phyloP scores from a whole-genome alignment of 2,888 invertebrate species.

The Azorinus chamasolen region DNA sequence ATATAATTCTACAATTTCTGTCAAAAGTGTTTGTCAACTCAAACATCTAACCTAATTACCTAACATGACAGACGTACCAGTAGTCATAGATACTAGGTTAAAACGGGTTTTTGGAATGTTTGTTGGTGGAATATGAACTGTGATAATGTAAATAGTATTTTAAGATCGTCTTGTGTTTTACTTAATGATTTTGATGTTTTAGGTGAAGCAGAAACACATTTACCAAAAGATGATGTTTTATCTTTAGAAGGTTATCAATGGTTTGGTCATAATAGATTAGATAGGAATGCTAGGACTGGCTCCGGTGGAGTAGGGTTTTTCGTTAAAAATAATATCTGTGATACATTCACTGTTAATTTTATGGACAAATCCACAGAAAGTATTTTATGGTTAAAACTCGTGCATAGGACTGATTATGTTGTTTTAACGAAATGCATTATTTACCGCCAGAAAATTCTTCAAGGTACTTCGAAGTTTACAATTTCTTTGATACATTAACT shows the following conservation, averaged over 20 bases:
- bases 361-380: constrained; percentile 9
- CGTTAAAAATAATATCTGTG: constrained; percentile 2
- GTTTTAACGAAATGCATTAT: constrained; percentile 28
- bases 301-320: constrained; percentile 43
- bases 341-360: constrained; percentile 17
- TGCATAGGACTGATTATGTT: constrained; percentile 2
- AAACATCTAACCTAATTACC: no score
- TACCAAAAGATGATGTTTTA: constrained; percentile 13
- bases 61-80: no score
- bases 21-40: no score
- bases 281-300: constrained; percentile 19
- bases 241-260: constrained; percentile 24
- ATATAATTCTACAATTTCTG: no score
- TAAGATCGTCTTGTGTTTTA: constrained; percentile 8
- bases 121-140: constrained; percentile 1
- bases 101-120: constrained; percentile 22
- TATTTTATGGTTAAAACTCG: constrained; percentile 18
- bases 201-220: constrained; percentile 34
- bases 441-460: constrained; percentile 36
- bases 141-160: background rate
- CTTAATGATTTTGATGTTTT: constrained; percentile 23
- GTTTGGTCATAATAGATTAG: constrained; percentile 37
- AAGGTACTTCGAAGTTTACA: constrained; percentile 15
- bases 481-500: constrained; percentile 33
- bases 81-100: no score